Conservation (phyloP, 2,888 invertebrate genomes). For the Cephus nigrinus region DNA sequence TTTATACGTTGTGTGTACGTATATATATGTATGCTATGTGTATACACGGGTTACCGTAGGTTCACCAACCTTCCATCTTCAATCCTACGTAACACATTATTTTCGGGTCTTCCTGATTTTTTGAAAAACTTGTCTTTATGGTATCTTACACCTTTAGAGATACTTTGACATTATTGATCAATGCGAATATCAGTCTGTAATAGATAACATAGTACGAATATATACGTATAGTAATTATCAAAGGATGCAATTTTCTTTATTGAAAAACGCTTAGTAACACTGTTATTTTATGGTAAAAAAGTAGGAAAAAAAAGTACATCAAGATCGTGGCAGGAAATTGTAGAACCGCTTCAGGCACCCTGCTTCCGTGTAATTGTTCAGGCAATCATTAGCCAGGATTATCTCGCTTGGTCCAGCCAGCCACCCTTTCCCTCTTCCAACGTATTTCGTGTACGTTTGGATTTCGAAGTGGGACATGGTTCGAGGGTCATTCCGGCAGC, state of each 20-base stretch:
- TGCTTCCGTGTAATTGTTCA: constrained; percentile 47
- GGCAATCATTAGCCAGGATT: constrained; percentile 59
- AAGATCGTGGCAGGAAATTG: background rate
- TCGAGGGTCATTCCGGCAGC: constrained; percentile 26
- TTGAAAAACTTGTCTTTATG: background rate
- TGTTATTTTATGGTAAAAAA: background rate
- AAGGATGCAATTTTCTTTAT: background rate
- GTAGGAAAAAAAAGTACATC: background rate
- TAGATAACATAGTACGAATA: background rate
- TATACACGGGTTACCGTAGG: constrained; percentile 24
- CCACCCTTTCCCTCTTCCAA: constrained; percentile 34
- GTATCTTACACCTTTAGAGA: background rate
- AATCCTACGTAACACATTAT: background rate
- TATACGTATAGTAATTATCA: background rate
- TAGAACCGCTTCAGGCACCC: constrained; percentile 21
- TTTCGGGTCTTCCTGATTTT: background rate
- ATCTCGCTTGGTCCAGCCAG: constrained; percentile 47
- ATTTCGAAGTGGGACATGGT: constrained; percentile 41
- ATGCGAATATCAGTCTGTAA: background rate
- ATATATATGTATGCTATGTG: background rate
- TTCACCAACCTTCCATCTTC: background rate
- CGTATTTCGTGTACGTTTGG: constrained; percentile 41
- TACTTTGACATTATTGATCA: background rate
- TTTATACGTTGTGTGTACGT: constrained; percentile 27
- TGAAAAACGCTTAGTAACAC: background rate